phyloP scores from a whole-genome alignment of 2,888 invertebrate species.

The Kuschelorhynchus macadamiae region DNA sequence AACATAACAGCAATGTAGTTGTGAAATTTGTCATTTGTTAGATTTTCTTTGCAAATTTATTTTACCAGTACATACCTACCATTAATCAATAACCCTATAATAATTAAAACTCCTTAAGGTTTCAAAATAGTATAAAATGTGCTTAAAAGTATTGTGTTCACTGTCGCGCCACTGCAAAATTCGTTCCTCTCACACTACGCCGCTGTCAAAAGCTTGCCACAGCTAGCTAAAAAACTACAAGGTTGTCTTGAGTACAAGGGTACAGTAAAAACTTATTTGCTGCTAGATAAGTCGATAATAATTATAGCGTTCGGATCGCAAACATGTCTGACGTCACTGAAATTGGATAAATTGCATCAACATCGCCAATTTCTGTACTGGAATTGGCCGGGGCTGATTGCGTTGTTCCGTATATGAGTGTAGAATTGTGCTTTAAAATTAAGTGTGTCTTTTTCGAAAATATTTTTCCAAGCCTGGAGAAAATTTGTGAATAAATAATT shows the following conservation, averaged over 20 bases:
- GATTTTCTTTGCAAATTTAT: too few species aligned
- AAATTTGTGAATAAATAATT: too few species aligned
- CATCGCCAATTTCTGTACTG: not conserved
- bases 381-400: not conserved
- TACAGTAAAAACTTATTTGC: slow-evolving; percentile 28
- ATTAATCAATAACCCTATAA: too few species aligned
- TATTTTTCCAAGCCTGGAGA: too few species aligned
- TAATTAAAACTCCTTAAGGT: too few species aligned
- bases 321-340: slow-evolving; percentile 31
- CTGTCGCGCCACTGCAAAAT: not conserved
- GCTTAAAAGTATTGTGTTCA: too few species aligned
- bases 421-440: not conserved
- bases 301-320: slow-evolving; percentile 26
- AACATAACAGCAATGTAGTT: too few species aligned
- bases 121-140: too few species aligned
- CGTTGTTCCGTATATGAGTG: not conserved
- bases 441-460: too few species aligned
- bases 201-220: slow-evolving; percentile 1
- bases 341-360: slow-evolving; percentile 14
- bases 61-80: too few species aligned
- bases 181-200: not conserved
- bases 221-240: slow-evolving; percentile 30
- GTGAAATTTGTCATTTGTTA: too few species aligned
- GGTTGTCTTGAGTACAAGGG: slow-evolving; percentile 35
- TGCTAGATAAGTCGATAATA: slow-evolving; percentile 9